phyloP scores from a whole-genome alignment of 2,797 vertebrate genomes.

The Spondyliosoma cantharus region DNA sequence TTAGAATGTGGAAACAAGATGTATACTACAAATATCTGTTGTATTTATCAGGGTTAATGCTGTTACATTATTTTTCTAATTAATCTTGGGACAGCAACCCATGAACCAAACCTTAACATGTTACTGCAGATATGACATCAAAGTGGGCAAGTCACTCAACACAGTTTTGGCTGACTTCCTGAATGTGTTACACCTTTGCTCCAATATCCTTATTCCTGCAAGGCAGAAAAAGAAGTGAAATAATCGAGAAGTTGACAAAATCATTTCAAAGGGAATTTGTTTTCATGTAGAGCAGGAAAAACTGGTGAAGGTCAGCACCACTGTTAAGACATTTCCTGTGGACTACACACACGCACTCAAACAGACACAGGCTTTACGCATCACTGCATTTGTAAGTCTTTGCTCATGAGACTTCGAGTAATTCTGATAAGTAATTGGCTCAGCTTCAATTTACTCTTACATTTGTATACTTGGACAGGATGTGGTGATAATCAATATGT shows the following conservation, averaged over 20 bases:
- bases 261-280: conserved; percentile 12
- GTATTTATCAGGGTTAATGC: too few relatives aligned
- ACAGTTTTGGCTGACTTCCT: too few relatives aligned
- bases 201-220: neutral
- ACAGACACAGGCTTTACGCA: neutral
- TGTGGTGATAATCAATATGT: conserved; percentile 41
- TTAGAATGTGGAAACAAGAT: too few relatives aligned
- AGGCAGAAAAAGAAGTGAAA: neutral
- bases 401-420: neutral
- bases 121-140: too few relatives aligned
- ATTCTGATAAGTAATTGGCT: conserved; percentile 32
- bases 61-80: too few relatives aligned
- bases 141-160: too few relatives aligned
- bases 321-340: conserved; percentile 26
- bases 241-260: neutral
- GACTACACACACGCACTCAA: neutral
- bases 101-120: too few relatives aligned
- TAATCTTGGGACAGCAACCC: too few relatives aligned
- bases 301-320: conserved; percentile 25
- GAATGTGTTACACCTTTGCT: too few relatives aligned
- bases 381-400: conserved; percentile 7
- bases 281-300: conserved; percentile 35
- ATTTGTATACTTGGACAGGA: conserved; percentile 12
- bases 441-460: conserved; percentile 1
- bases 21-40: too few relatives aligned